phyloP scores from a whole-genome alignment of 2,888 invertebrate genomes.

The Zygogramma bicolorata region DNA sequence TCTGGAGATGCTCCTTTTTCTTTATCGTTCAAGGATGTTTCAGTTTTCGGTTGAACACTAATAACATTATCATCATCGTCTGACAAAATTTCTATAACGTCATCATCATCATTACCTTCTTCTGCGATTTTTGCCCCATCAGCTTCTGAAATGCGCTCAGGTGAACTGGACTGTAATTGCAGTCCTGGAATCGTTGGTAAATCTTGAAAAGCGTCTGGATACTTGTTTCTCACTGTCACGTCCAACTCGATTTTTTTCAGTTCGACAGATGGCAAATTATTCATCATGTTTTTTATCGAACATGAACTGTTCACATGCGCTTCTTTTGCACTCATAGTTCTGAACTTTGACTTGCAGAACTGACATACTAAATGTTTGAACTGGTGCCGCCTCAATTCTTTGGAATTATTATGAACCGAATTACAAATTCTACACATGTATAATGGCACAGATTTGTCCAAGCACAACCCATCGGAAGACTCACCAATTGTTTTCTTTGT shows the following conservation, averaged over 20 bases:
- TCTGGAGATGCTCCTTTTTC: background rate
- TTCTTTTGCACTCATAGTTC: slow-evolving; percentile 39
- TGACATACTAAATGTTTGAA: slow-evolving; percentile 49
- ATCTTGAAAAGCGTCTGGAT: slow-evolving; percentile 38
- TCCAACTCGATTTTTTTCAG: slow-evolving; percentile 47
- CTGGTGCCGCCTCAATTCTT: slow-evolving; percentile 46
- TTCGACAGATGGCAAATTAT: slow-evolving; percentile 37
- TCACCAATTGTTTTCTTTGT: background rate
- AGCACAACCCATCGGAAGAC: background rate
- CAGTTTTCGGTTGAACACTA: no score
- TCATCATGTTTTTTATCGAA: slow-evolving; percentile 43
- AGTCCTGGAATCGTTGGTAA: background rate
- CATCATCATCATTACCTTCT: background rate
- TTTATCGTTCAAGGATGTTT: background rate
- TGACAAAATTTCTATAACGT: slow-evolving; percentile 35
- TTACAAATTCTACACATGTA: slow-evolving; percentile 51
- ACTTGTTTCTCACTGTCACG: slow-evolving; percentile 39
- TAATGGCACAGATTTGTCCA: slow-evolving; percentile 18
- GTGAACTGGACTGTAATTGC: background rate
- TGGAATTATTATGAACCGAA: slow-evolving; percentile 38
- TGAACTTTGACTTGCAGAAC: slow-evolving; percentile 50
- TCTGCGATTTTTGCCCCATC: background rate
- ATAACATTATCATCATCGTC: slow-evolving; percentile 37
- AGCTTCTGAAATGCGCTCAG: background rate
- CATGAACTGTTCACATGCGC: slow-evolving; percentile 47